Conservation (phyloP, 2,113 vertebrate species). For the Podarcis muralis region DNA sequence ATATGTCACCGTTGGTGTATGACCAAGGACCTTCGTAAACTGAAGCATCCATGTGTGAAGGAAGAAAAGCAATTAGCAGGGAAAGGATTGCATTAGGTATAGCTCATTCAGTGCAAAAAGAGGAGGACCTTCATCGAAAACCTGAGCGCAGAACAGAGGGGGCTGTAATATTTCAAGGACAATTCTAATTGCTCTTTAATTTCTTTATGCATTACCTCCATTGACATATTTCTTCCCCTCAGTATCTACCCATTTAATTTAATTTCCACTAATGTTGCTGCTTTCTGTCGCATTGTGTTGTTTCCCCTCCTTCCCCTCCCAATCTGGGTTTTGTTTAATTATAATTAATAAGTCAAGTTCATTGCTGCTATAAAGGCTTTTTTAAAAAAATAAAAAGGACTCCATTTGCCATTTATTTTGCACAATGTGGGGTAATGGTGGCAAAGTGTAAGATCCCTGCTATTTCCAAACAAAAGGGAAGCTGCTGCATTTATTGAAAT, state of each 20-base stretch:
- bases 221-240: constrained; percentile 43
- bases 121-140: constrained; percentile 18
- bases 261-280: constrained; percentile 39
- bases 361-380: constrained; percentile 32
- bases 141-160: constrained; percentile 6
- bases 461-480: constrained; percentile 49
- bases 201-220: constrained; percentile 40
- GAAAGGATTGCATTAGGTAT: not conserved
- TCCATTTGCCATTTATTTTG: constrained; percentile 45
- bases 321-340: constrained; percentile 41
- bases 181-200: constrained; percentile 2
- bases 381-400: not conserved
- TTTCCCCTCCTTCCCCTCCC: constrained; percentile 21
- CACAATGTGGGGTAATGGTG: constrained; percentile 40
- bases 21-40: not conserved
- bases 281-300: not conserved
- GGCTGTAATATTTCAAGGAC: constrained; percentile 7
- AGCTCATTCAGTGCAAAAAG: constrained; percentile 23
- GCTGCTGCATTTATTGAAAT: constrained; percentile 59
- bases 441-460: constrained; percentile 53
- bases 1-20: not conserved
- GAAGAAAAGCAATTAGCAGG: constrained; percentile 17
- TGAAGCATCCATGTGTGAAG: not conserved
- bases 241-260: constrained; percentile 40
- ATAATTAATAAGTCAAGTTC: constrained; percentile 31